Evolutionary conservation across 2,113 vertebrate genomes (phyloP).

Genomic region (Macrotis lagotis): DNA sequence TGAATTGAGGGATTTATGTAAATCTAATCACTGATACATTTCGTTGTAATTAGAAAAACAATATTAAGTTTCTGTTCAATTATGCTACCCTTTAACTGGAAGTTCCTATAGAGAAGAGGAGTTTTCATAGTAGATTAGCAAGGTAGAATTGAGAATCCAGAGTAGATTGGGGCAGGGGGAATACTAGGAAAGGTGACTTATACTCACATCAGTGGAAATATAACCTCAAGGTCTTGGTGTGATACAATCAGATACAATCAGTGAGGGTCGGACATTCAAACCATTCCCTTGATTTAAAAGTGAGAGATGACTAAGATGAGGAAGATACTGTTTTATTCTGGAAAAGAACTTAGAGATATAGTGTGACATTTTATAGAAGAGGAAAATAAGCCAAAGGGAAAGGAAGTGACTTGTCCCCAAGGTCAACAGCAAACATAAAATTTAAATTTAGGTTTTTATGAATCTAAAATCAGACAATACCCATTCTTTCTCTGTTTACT

Average conservation of each 20-base stretch:
- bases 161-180: constrained; percentile 27
- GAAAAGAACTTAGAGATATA: background rate
- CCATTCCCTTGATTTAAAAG: background rate
- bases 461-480: background rate
- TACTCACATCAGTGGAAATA: background rate
- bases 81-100: constrained; percentile 50
- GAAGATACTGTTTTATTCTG: background rate
- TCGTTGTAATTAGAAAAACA: constrained; percentile 61
- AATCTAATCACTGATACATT: constrained; percentile 66
- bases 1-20: constrained; percentile 1
- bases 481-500: background rate
- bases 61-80: constrained; percentile 53
- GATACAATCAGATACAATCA: background rate
- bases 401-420: background rate
- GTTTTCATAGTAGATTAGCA: constrained; percentile 23
- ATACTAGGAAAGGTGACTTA: background rate
- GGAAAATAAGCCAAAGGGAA: background rate
- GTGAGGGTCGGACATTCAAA: background rate
- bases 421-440: background rate
- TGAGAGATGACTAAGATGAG: background rate
- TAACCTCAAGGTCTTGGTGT: background rate
- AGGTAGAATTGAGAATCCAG: background rate
- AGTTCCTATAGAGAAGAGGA: constrained; percentile 62
- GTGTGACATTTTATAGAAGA: background rate
- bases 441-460: background rate